Base-by-base conservation (phyloP, 2,113 vertebrate species). In the Pyrgilauda ruficollis region DNA sequence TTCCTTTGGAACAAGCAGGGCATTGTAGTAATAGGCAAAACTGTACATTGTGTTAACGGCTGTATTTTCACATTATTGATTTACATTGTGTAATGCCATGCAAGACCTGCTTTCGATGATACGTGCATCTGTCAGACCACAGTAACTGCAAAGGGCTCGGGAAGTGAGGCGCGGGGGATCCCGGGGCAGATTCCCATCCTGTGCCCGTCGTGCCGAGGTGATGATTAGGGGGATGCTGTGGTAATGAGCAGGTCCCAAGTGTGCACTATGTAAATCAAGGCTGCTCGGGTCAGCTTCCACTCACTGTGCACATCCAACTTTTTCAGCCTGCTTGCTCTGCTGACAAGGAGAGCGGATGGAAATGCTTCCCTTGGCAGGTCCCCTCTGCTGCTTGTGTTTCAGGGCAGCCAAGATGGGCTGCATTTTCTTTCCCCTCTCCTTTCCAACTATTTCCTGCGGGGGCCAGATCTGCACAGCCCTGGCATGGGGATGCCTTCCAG, bases 21-120 rank as follows among this genome's bases (percentile, higher is more conserved):
- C 96, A 93, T 93, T 93, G 88, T 92, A 82, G 88, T 90, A 95
- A 94, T 96, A 91, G 94, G 97, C 91, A 93, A 96, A 97, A 94
- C 90, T 89, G 91, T 93, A 95, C 80, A 89, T 95, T 90, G 95
- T 93, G 93, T 97, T 96, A 96, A 95, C 82, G 95, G 92, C 91
- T 94, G 92, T 86, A 88, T 93, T 95, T 94, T 94, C 93, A 94
- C 82, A 52, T 96, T 95, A 86, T 95, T 94, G 93, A 93, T 92
- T 94, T 83, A 91, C 77, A 85, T 79, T 93, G 84, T 94, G 96
- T 89, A 95, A 96, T 72, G 87, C 81, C 82, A 92, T 73, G 92
- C 88, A 96, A 94, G 90, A 93, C 86, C 77, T 92, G 81, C 78
- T 93, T 84, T 89, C 64, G 56, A 64, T 87, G 87, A 93, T 93